Base-by-base conservation (phyloP, 2,797 vertebrate genomes). In the Ataeniobius toweri region DNA sequence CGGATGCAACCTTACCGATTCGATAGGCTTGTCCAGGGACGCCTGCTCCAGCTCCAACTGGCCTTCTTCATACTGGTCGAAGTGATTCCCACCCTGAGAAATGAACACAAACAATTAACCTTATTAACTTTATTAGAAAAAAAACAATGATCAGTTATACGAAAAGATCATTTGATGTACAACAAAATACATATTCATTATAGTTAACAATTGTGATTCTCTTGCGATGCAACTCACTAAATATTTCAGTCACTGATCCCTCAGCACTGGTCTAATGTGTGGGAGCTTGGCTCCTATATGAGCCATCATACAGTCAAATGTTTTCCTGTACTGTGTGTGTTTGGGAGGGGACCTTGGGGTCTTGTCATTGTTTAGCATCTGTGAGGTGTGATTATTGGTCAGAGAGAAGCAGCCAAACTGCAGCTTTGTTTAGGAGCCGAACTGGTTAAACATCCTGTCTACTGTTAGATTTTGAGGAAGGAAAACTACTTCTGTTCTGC, bases 41-140 rank as follows among this genome's bases (percentile, higher is more conserved):
- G 98, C 98, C 90, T 99, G 98, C 89, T 99, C 98, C 91, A 99
- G 95, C 94, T 99, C 98, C 97, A 99, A 92, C 90, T 99, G 98
- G 91, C 98, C 98, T 88, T 99, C 98, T 94, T 99, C 98, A 95
- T 99, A 99, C 12, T 99, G 97, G 96, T 99, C 98, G 96, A 99
- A 99, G 95, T 99, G 97, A 97, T 99, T 99, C 89, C 97, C 98
- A 96, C 98, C 98, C 98, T 99, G 93, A 69, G 13, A 3, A 74
- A 80, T 22, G 16, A 9, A 72, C 24, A 28, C 31, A 73, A 50
- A 84, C 31, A 81, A 73, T 71, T 55, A 59, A 73, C 67, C 12
- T 69, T 48, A 69, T 0, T 69, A 14, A 12, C 24, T 22, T 22
- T 36, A 53, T 51, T 20, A 24, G 18, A 16, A 13, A 50, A 71